phyloP scores from a whole-genome alignment of 2,888 invertebrate species.

The Apocheima hispidaria region DNA sequence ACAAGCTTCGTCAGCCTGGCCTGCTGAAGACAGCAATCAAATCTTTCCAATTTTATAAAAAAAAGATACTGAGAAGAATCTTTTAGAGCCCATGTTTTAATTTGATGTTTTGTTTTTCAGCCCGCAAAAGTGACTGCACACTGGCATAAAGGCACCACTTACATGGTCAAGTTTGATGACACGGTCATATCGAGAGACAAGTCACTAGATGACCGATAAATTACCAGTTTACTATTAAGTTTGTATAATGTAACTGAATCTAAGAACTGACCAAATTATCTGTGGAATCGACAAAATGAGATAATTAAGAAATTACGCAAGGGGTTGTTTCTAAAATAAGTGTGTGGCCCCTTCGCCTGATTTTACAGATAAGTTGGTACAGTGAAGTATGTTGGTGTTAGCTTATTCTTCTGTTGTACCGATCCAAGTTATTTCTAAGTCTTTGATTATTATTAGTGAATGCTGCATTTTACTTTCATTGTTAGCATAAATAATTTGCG shows the following conservation, averaged over 20 bases:
- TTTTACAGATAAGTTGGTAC: no score
- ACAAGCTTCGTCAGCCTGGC: no score
- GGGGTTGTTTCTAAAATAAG: no score
- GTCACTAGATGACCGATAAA: slow-evolving; percentile 94
- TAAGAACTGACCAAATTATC: background rate
- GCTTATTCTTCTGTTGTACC: background rate
- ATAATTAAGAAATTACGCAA: background rate
- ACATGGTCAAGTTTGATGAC: slow-evolving; percentile 99
- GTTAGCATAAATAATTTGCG: no score
- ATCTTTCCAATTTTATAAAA: no score
- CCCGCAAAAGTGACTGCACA: slow-evolving; percentile 99
- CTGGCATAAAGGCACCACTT: slow-evolving; percentile 99
- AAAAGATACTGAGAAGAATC: slow-evolving; percentile 36
- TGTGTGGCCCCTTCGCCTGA: no score
- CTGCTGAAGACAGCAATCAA: no score
- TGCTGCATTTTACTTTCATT: background rate
- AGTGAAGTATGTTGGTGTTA: background rate
- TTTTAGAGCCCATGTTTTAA: no score
- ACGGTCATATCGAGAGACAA: slow-evolving; percentile 96
- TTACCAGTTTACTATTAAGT: background rate
- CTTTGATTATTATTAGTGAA: no score
- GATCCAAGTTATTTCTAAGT: no score
- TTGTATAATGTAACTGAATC: background rate
- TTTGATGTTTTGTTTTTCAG: slow-evolving; percentile 84
- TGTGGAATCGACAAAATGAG: background rate